Evolutionary conservation across 2,113 vertebrate genomes (phyloP).

Genomic region (Misgurnus mizolepis): DNA sequence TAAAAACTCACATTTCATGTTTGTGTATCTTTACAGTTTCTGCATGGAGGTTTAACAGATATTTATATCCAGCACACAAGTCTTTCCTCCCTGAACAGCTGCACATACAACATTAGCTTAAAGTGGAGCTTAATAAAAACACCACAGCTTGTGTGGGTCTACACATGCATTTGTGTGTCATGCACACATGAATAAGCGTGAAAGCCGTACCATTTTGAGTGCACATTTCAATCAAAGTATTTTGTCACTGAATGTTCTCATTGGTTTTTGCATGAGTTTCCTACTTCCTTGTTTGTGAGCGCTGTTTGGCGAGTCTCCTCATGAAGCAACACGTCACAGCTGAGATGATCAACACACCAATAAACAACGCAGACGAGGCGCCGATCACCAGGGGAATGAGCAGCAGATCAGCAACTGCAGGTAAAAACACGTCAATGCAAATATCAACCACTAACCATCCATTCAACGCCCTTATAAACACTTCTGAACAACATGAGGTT

Average conservation of each 20-base stretch:
- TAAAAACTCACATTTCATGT: background rate
- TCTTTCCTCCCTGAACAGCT: background rate
- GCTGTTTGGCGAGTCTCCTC: conserved; percentile 75
- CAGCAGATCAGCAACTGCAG: conserved; percentile 80
- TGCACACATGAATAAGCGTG: background rate
- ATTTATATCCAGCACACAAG: background rate
- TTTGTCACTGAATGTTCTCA: background rate
- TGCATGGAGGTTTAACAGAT: background rate
- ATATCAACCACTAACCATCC: too few species aligned
- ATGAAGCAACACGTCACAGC: conserved; percentile 90
- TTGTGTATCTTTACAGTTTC: background rate
- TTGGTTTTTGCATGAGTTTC: background rate
- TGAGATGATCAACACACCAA: conserved; percentile 78
- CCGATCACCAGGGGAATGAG: conserved; percentile 82
- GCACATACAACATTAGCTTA: background rate
- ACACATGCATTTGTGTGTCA: background rate
- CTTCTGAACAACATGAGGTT: too few species aligned
- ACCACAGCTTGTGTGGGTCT: background rate
- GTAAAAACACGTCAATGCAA: background rate
- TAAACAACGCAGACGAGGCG: conserved; percentile 79
- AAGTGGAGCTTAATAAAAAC: background rate
- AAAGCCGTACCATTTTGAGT: background rate
- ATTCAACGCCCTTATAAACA: too few species aligned
- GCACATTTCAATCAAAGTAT: background rate
- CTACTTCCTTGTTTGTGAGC: conserved; percentile 64